These are phyloP conservation scores for Tragelaphus strepsiceros DNA, from an alignment of 2,113 vertebrate species.

Conservation along the genomic window DNA sequence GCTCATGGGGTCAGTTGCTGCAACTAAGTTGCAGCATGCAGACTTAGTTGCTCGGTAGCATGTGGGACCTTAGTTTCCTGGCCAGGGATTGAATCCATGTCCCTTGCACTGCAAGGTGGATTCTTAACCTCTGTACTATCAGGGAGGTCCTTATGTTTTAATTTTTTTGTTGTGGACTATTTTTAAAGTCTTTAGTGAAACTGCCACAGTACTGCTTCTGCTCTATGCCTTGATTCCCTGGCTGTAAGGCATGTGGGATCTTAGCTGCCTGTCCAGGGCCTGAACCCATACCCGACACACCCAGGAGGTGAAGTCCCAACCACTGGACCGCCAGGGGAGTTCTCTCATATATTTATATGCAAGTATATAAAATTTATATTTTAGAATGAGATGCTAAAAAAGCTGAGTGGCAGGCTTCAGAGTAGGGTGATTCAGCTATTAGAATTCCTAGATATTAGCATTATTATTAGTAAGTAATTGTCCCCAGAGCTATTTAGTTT, in stretches of 20 bases:
- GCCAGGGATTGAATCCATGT: background rate
- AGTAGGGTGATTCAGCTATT: background rate
- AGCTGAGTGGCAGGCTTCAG: background rate
- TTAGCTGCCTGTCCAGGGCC: background rate
- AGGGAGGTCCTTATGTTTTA: background rate
- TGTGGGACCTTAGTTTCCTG: background rate
- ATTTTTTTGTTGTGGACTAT: background rate
- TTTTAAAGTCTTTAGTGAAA: background rate
- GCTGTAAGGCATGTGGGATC: background rate
- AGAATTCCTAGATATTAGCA: background rate
- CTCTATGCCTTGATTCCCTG: background rate
- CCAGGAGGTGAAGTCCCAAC: background rate
- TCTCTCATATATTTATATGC: background rate
- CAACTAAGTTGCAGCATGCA: background rate
- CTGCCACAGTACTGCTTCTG: background rate
- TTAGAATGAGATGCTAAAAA: background rate
- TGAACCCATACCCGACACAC: background rate
- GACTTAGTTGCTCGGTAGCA: background rate
- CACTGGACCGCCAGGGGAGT: background rate
- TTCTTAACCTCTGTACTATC: background rate
- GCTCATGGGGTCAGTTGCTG: background rate
- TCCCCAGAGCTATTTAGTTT: background rate
- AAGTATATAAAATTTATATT: background rate
- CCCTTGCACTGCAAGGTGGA: background rate
- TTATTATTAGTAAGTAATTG: background rate